Evolutionary conservation across 2,888 invertebrate genomes (phyloP).

Genomic region (Synergus gifuensis): DNA sequence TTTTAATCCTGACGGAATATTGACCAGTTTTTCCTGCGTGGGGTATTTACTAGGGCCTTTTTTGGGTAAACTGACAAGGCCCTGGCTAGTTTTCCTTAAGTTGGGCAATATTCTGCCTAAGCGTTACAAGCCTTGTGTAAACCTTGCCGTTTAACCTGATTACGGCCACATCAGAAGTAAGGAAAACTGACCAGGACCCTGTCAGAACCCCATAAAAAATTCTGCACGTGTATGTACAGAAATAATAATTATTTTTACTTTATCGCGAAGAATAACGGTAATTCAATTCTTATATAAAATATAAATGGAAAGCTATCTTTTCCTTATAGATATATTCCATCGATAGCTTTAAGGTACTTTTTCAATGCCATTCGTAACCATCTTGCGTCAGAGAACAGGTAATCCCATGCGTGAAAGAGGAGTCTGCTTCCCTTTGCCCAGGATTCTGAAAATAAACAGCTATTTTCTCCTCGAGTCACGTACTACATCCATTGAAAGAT

Average conservation of each 20-base stretch:
- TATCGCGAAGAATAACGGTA: not conserved
- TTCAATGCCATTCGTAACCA: conserved; percentile 4
- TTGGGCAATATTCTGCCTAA: too few species aligned
- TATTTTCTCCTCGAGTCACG: conserved; percentile 7
- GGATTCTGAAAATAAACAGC: not conserved
- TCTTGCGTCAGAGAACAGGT: conserved; percentile 7
- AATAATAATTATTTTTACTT: not conserved
- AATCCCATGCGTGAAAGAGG: conserved; percentile 7
- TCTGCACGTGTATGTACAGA: not conserved
- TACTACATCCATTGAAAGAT: not conserved
- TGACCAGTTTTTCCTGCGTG: too few species aligned
- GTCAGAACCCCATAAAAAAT: too few species aligned
- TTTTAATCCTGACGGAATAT: too few species aligned
- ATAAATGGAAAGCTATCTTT: not conserved
- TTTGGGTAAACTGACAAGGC: too few species aligned
- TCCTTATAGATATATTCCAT: not conserved
- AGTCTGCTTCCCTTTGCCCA: conserved; percentile 1
- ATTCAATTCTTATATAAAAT: not conserved
- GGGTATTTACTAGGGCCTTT: too few species aligned
- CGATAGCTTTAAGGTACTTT: not conserved
- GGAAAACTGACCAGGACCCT: too few species aligned
- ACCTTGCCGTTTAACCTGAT: too few species aligned
- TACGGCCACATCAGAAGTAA: too few species aligned
- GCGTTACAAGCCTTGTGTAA: too few species aligned
- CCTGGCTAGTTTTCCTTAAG: too few species aligned